These are phyloP conservation scores for Epinotia brunnichana DNA, from an alignment of 2,888 invertebrate species.

Conservation along the genomic window DNA sequence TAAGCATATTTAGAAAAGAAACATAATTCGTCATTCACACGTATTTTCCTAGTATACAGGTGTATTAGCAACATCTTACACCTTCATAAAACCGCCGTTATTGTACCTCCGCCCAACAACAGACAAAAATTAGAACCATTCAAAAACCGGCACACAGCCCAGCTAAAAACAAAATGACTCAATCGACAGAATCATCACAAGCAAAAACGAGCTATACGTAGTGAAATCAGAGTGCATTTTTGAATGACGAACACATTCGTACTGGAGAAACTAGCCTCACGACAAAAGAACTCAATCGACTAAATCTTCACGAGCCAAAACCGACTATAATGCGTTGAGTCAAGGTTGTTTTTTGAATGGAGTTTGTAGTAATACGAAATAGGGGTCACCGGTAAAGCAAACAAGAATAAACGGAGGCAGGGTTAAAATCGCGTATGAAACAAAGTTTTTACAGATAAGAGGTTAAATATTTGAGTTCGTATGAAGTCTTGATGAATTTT, in stretches of 20 bases:
- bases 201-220: background rate
- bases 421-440: conserved; percentile 24
- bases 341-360: background rate
- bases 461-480: conserved; percentile 22
- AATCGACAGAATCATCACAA: background rate
- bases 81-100: conserved; percentile 10
- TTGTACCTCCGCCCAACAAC: conserved; percentile 19
- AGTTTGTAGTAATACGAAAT: background rate
- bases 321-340: background rate
- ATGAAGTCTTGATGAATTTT: background rate
- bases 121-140: conserved; percentile 32
- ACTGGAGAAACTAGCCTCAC: background rate
- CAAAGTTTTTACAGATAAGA: conserved; percentile 25
- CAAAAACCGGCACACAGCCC: conserved; percentile 13
- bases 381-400: conserved; percentile 28
- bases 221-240: background rate
- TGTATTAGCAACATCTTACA: conserved; percentile 2
- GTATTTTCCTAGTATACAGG: background rate
- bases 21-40: background rate
- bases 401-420: conserved; percentile 23
- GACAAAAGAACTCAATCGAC: background rate
- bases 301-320: background rate
- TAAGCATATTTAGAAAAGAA: background rate
- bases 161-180: background rate
- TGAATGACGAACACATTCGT: background rate